Conservation (phyloP, 37 sponge, comb jelly and placozoan species). For the Geodia barretti region DNA sequence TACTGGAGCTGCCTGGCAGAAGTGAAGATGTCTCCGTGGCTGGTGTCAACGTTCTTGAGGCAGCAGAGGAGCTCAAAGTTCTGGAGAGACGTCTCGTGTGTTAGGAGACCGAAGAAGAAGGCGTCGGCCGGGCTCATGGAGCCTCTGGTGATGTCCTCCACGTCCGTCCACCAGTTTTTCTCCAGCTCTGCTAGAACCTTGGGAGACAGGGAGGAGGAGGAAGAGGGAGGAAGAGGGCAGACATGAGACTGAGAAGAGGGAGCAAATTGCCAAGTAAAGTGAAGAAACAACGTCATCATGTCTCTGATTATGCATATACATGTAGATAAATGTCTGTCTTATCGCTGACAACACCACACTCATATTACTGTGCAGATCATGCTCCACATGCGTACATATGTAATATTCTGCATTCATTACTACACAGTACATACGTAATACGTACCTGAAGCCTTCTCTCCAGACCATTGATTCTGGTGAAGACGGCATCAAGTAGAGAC, state of each 20-base stretch:
- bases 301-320: too few relatives aligned
- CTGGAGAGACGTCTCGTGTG: constrained; percentile 73
- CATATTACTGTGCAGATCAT: background rate
- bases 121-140: constrained; percentile 34
- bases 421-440: background rate
- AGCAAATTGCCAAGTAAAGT: too few relatives aligned
- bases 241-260: too few relatives aligned
- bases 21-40: constrained; percentile 41
- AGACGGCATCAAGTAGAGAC: constrained; percentile 35
- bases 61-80: constrained; percentile 80
- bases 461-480: constrained; percentile 64
- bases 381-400: too few relatives aligned
- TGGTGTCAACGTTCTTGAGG: constrained; percentile 56
- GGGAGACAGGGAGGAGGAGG: too few relatives aligned
- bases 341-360: too few relatives aligned
- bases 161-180: constrained; percentile 76
- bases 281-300: too few relatives aligned
- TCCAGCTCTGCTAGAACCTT: constrained; percentile 88
- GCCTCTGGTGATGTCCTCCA: constrained; percentile 64
- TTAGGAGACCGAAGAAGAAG: constrained; percentile 65
- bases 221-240: too few relatives aligned
- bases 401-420: too few relatives aligned
- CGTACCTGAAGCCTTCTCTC: constrained; percentile 66
- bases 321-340: too few relatives aligned
- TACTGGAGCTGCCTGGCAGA: constrained; percentile 76